Percentiles rank a stretch among this genome's conserved stretches.
Evolutionary conservation across 2,888 invertebrate genomes (phyloP).

Genomic region (Allacma fusca): DNA sequence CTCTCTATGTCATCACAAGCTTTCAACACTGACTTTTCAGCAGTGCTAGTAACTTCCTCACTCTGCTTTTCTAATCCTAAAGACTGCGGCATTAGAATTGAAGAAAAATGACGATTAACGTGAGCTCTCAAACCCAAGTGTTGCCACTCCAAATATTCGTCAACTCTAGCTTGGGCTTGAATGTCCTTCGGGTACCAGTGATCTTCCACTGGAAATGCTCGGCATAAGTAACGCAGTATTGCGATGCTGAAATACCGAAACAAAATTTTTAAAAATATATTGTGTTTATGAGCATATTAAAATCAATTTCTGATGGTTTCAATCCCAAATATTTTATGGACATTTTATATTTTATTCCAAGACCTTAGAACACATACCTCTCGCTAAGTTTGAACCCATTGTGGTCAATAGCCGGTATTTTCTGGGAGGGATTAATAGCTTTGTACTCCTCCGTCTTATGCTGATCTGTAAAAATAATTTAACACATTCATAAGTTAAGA

Average conservation of each 20-base stretch:
- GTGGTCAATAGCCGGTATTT: slow-evolving; percentile 41
- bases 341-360: no score
- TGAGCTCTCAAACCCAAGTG: slow-evolving; percentile 69
- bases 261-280: no score
- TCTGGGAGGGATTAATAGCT: slow-evolving; percentile 31
- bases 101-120: slow-evolving; percentile 17
- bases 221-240: slow-evolving; percentile 74
- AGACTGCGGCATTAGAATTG: slow-evolving; percentile 68
- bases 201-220: slow-evolving; percentile 68
- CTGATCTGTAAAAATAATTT: slow-evolving; percentile 22
- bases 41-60: not conserved
- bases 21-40: slow-evolving; percentile 1
- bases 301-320: not conserved
- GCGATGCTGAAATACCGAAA: slow-evolving; percentile 71
- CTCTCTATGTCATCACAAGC: no score
- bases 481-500: no score
- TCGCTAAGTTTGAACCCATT: slow-evolving; percentile 29
- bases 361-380: slow-evolving; percentile 14
- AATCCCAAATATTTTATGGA: not conserved
- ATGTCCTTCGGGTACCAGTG: slow-evolving; percentile 73
- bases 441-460: slow-evolving; percentile 32
- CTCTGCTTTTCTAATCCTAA: slow-evolving; percentile 61
- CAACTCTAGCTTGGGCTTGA: slow-evolving; percentile 71
- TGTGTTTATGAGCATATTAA: not conserved
- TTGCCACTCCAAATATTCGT: slow-evolving; percentile 81